Base-by-base conservation (phyloP, 2,113 vertebrate species). In the Empidonax traillii region DNA sequence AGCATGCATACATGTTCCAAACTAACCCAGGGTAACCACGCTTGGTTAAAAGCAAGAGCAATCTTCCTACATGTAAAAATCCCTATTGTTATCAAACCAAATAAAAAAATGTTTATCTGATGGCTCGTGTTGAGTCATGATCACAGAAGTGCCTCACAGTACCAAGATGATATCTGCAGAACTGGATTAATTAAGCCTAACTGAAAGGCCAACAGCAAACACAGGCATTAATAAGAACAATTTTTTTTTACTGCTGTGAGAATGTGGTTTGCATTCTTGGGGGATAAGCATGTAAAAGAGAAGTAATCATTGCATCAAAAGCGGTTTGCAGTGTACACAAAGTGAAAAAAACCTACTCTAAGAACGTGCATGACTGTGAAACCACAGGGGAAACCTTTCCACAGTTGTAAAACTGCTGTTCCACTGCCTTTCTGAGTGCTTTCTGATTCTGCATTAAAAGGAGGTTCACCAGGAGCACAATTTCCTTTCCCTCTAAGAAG, bases 181-280 rank as follows among this genome's bases (percentile, higher is more conserved):
- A 59, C 22, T 49, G 46, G 41, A 81, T 52, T 92, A 65, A 85
- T 73, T 62, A 61, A 33, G 31, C 33, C 33, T 69, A 21, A 65
- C 49, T 78, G 37, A 92, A 97, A 92, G 90, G 44, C 37, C 87
- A 90, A 73, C 16, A 78, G 65, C 30, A 88, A 84, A 89, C 43
- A 62, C 14, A 79, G 37, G 14, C n/a, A 72, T 78, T 86, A 76
- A 63, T 39, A 63, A 52, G 28, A 69, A 35, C 28, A 78, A 18
- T 63, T 12, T 35, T 33, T 65, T 71, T 75, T 85, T 51, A 46
- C 61, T 31, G 84, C 35, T 82, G 65, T 59, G 71, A 81, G 24
- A 46, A 62, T 33, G 18, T 53, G 39, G 72, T 86, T 88, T 46
- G 80, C 63, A 35, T 51, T 78, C 24, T 67, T 27, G 67, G 37